phyloP scores from a whole-genome alignment of 2,797 vertebrate genomes.

The Leptatherina wallacei region DNA sequence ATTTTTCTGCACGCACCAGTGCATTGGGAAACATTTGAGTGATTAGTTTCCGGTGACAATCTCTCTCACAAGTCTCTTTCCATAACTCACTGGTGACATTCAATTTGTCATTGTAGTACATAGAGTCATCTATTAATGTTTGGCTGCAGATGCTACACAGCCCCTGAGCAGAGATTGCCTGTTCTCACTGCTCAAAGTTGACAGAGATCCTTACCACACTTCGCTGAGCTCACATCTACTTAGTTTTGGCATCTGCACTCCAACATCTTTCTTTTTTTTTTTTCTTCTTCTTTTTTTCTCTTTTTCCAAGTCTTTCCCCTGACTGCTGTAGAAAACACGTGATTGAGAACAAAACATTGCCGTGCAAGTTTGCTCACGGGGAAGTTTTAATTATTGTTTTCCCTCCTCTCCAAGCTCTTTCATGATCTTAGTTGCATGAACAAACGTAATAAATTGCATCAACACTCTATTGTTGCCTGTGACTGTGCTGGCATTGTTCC shows the following conservation, averaged over 20 bases:
- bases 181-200: constrained; percentile 53
- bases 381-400: constrained; percentile 32
- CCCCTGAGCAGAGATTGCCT: constrained; percentile 46
- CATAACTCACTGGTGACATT: constrained; percentile 76
- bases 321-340: constrained; percentile 20
- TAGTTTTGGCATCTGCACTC: constrained; percentile 66
- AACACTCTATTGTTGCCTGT: neutral
- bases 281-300: constrained; percentile 16
- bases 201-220: constrained; percentile 55
- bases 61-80: constrained; percentile 42
- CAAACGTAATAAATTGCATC: neutral
- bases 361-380: constrained; percentile 5
- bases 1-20: constrained; percentile 31
- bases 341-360: constrained; percentile 15
- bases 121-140: constrained; percentile 60
- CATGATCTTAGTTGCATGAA: neutral
- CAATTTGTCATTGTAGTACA: constrained; percentile 67
- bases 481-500: neutral
- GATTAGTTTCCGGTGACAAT: constrained; percentile 44
- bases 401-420: constrained; percentile 3
- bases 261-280: constrained; percentile 43
- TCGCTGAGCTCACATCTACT: constrained; percentile 54
- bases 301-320: constrained; percentile 6
- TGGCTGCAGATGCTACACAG: constrained; percentile 63
- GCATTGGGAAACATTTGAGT: constrained; percentile 58